Evolutionary conservation across 1,140 invertebrate genomes (phyloP).

Genomic region (Ceratina calcarata): DNA sequence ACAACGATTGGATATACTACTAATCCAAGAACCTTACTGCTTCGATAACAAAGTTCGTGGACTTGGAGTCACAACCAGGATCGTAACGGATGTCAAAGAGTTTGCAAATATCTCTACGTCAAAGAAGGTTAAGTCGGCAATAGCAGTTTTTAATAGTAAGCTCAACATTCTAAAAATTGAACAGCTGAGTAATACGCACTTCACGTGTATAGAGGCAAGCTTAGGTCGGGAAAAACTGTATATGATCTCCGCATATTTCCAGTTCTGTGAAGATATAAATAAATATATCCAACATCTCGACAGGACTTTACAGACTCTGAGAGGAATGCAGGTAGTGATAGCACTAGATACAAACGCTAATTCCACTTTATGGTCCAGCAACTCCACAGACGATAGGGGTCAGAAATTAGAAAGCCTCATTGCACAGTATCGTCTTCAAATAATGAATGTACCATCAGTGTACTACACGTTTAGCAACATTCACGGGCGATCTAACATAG

Average conservation of each 20-base stretch:
- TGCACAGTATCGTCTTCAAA: too few species aligned
- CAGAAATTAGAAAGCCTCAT: too few species aligned
- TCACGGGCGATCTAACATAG: too few species aligned
- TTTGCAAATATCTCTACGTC: background rate
- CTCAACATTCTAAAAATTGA: background rate
- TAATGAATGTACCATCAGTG: too few species aligned
- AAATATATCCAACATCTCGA: background rate
- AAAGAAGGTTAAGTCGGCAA: background rate
- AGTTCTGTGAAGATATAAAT: background rate
- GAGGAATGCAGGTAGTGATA: too few species aligned
- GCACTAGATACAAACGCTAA: too few species aligned
- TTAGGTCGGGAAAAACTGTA: background rate
- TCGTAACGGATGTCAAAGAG: background rate
- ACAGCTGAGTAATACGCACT: background rate
- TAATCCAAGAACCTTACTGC: background rate
- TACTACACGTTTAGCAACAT: too few species aligned
- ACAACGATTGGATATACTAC: background rate
- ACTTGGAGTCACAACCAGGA: background rate
- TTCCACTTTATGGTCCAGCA: too few species aligned
- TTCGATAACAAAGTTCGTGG: background rate
- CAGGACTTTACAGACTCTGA: too few species aligned
- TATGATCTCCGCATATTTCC: background rate
- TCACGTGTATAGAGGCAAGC: background rate
- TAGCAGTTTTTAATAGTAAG: background rate
- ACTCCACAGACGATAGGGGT: too few species aligned